Base-by-base conservation (phyloP, 1,140 invertebrate genomes). In the Brachionus paranguensis region DNA sequence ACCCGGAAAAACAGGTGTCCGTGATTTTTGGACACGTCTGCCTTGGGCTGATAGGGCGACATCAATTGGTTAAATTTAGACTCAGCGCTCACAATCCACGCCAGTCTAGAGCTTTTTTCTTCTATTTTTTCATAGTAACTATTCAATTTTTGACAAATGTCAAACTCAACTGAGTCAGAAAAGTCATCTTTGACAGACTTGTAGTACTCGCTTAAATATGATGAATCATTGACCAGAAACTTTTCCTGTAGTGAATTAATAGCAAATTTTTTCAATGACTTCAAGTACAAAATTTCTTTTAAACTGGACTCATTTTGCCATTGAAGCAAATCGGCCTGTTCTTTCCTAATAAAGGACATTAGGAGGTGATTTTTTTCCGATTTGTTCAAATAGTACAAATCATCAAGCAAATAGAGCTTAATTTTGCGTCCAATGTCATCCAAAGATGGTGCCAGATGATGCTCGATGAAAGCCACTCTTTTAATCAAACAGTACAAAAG, bases 211-310 rank as follows among this genome's bases (percentile, higher is more conserved):
- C 33, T 72, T 17, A 72, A 43, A 72, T 72, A 68, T 11, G 37
- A 20, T 10, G 78, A 64, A 12, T 60, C 50, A 33, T 60, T 43
- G n/a, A 81, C 17, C 41, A 60, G 12, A 47, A 64, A 81, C 27
- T 81, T 81, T 33, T 81, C 55, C 41, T 81, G 78, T 29, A 81
- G 45, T 27, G 78, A 81, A 68, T 81, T 81, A n/a, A 81, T 60
- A 11, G 78, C 78, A 27, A 81, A 64, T 17, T 81, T 81, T 81
- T 81, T 81, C 64, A 81, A 29, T 11, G 78, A 81, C 24, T 81
- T 81, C 6, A 81, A 64, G 60, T 81, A 81, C 24, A 81, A 27
- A 37, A 81, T 81, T 81, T 81, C 78, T 65, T 81, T 81, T 10
- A 81, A 33, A 20, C 33, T 50, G 8, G 78, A 81, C 27, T 81